Base-by-base conservation (phyloP, 2,888 invertebrate species). In the Drosophila colorata region DNA sequence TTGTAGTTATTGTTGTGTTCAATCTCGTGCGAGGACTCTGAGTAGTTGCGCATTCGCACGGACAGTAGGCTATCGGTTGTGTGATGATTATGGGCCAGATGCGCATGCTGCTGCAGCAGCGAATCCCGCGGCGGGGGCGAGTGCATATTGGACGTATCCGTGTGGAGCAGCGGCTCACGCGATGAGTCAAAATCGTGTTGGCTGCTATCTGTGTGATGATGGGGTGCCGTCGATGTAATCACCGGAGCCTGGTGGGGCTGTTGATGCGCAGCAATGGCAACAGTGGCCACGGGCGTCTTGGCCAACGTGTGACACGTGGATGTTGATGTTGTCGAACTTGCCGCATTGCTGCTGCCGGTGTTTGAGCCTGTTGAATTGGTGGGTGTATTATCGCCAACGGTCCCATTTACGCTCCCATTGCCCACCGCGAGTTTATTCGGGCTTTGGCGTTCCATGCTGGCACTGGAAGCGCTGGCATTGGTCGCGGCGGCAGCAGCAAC, bases 1-100 rank as follows among this genome's bases (percentile, higher is more conserved):
- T 98, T 98, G 93, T 98, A 98, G 81, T 94, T 94, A 47, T 94
- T 91, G 74, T 92, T 92, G 85, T 90, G 93, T 72, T 92, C 92
- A 59, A 92, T 89, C 47, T 92, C 93, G 74, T 92, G 92, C 58
- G 92, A 92, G 14, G 91, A 92, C 72, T 92, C 92, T 4, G 92
- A 92, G 38, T 91, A 91, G 76, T 92, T 92, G 49, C 92, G 91
- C 83, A 92, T 89, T 13, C 92, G 89, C 66, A 80, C 72, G 48
- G 90, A 87, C 76, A 91, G 28, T 71, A 92, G 55, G 44, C 90
- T 90, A 28, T 91, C 91, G 63, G 87, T 79, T 5, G 89, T 86
- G 47, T 90, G 87, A 58, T 88, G 80, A 40, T 74, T 80, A 37
- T 90, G 90, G 3, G 49, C 64, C 55, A 87, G 69, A 53, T 87